Percentiles rank a stretch among this genome's conserved stretches.
Evolutionary conservation across 2,113 vertebrate genomes (phyloP).

Genomic region (Callipepla californica): DNA sequence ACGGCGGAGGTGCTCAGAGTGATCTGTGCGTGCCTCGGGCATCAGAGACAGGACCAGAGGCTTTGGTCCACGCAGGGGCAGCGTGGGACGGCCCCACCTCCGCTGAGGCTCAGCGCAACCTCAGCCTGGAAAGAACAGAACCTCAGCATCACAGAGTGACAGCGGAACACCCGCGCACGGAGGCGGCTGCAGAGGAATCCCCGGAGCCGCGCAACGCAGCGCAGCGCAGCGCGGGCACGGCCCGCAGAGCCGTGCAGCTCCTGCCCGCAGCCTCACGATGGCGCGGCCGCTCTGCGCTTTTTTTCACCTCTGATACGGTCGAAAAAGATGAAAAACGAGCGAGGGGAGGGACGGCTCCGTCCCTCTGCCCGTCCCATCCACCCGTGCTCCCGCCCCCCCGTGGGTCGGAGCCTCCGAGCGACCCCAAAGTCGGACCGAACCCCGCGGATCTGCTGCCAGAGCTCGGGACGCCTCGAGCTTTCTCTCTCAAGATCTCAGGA

Average conservation of each 20-base stretch:
- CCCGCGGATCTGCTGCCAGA: not conserved
- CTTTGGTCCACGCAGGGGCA: too few relatives aligned
- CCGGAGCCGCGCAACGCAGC: not conserved
- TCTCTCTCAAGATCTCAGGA: too few relatives aligned
- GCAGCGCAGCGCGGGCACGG: too few relatives aligned
- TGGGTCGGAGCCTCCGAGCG: not conserved
- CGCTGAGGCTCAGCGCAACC: too few relatives aligned
- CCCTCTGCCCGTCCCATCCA: not conserved
- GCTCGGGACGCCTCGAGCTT: not conserved
- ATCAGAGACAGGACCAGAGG: too few relatives aligned
- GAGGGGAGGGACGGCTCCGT: not conserved
- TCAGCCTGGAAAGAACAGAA: too few relatives aligned
- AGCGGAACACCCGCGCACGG: not conserved
- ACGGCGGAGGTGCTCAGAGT: fast-evolving
- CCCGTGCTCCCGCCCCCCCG: not conserved
- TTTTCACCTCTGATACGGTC: not conserved
- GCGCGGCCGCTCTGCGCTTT: not conserved
- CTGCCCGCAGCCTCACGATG: not conserved
- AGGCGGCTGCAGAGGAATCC: not conserved
- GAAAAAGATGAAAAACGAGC: not conserved
- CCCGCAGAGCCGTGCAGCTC: not conserved
- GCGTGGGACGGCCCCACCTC: too few relatives aligned
- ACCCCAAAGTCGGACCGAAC: not conserved
- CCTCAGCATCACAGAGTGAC: not conserved
- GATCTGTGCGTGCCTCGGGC: too few relatives aligned